phyloP scores from a whole-genome alignment of 2,888 invertebrate genomes.

The Hirtodrosophila duncani region DNA sequence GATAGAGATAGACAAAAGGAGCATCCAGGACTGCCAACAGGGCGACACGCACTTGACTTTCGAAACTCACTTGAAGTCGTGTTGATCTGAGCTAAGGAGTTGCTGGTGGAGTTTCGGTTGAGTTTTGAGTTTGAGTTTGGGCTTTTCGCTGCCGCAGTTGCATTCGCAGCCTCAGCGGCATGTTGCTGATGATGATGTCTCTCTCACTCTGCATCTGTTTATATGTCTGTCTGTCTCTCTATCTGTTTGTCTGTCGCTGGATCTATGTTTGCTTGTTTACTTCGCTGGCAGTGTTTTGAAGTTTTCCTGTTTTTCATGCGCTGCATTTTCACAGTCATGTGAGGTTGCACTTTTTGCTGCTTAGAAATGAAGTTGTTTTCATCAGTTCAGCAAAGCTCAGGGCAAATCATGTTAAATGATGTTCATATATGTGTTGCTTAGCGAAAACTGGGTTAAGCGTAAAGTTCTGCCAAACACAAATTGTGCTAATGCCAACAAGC shows the following conservation, averaged over 20 bases:
- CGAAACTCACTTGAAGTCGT: slow-evolving; percentile 65
- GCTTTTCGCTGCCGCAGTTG: slow-evolving; percentile 27
- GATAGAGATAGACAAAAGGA: slow-evolving; percentile 4
- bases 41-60: slow-evolving; percentile 72
- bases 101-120: slow-evolving; percentile 22
- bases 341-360: slow-evolving; percentile 57
- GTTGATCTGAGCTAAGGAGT: slow-evolving; percentile 40
- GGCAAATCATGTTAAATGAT: slow-evolving; percentile 51
- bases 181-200: too few relatives aligned
- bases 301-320: slow-evolving; percentile 26
- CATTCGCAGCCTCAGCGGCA: slow-evolving; percentile 16
- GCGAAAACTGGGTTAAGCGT: slow-evolving; percentile 9
- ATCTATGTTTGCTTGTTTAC: slow-evolving; percentile 32
- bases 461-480: slow-evolving; percentile 23
- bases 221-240: neutral
- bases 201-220: slow-evolving; percentile 2
- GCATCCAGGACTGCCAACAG: slow-evolving; percentile 52
- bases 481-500: slow-evolving; percentile 29
- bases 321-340: slow-evolving; percentile 21
- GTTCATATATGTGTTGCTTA: slow-evolving; percentile 22
- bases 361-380: slow-evolving; percentile 49
- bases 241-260: neutral
- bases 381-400: slow-evolving; percentile 36
- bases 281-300: slow-evolving; percentile 41
- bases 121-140: too few relatives aligned